Evolutionary conservation across 2,113 vertebrate species (phyloP).

Genomic region (Rhipidura dahli): DNA sequence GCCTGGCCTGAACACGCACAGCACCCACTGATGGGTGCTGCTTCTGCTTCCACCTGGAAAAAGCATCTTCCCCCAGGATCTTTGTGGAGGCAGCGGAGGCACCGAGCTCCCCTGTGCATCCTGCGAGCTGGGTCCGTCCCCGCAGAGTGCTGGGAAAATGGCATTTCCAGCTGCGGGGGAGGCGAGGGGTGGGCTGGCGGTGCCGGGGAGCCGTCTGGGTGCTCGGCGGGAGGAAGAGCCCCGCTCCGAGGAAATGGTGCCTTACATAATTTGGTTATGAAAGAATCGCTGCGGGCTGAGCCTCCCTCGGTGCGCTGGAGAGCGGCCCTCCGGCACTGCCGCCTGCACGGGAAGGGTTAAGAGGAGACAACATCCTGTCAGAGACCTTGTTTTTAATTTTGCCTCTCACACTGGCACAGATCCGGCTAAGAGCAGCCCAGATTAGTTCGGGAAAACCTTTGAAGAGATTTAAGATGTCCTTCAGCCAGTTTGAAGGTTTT

Average conservation of each 20-base stretch:
- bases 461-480: constrained; percentile 97
- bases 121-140: not conserved
- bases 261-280: constrained; percentile 65
- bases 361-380: constrained; percentile 89
- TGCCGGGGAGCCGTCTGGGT: not conserved
- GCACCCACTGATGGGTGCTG: rapidly evolving
- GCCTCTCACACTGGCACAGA: constrained; percentile 79
- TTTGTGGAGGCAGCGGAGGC: not conserved
- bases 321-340: not conserved
- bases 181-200: not conserved
- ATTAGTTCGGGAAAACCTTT: constrained; percentile 88
- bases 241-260: not conserved
- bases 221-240: not conserved
- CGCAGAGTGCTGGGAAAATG: not conserved
- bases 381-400: constrained; percentile 88
- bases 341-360: constrained; percentile 82
- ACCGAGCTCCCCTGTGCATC: not conserved
- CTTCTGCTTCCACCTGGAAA: rapidly evolving
- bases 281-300: constrained; percentile 20
- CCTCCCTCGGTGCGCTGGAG: not conserved
- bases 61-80: rapidly evolving
- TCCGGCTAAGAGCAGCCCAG: constrained; percentile 90
- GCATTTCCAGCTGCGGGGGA: too few relatives aligned
- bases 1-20: too few relatives aligned
- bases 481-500: constrained; percentile 93